Base-by-base conservation (phyloP, 1,140 invertebrate species). In the Hyles vespertilio region DNA sequence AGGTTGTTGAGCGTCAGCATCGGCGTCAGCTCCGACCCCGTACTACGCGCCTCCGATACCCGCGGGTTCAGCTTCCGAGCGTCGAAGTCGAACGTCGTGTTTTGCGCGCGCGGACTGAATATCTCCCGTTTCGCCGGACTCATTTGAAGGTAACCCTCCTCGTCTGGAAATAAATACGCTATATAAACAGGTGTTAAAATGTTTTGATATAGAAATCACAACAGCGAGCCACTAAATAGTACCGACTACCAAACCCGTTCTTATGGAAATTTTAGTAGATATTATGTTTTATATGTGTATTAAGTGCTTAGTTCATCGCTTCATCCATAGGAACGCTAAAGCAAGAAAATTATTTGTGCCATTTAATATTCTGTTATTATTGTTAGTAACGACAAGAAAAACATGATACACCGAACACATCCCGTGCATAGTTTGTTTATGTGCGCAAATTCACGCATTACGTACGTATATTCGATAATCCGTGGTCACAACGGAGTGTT, bases 1-100 rank as follows among this genome's bases (percentile, higher is more conserved):
- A 90, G 63, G 56, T 82, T 90, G 59, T 83, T 79, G 33, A 87
- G 60, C 32, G 80, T 79, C 11, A 93, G 69, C 92, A 93, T 93
- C 0, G 92, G 92, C 0, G 90, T 87, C 32, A 90, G 62, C 64
- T 93, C 92, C 8, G 86, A 78, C 0, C 84, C 81, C 10, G 91
- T 84, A 9, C 88, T 87, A 4, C 88, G 89, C 1, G 84, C 82
- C 32, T 80, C 82, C 2, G 66, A 62, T 3, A 58, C 53, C 53
- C 74, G 69, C 4, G 73, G 58, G 50, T 82, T 84, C 9, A 81
- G 66, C 63, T 80, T 65, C 32, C 73, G 73, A 12, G 53, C 74
- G 63, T 72, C 90, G 70, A 74, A 91, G 87, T 72, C 89, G 58
- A 75, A 90, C 77, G 67, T 82, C 60, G 61, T 84, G 10, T 65